These are phyloP conservation scores for Phoeniculus purpureus DNA, from an alignment of 2,797 vertebrate species.

Conservation along the genomic window DNA sequence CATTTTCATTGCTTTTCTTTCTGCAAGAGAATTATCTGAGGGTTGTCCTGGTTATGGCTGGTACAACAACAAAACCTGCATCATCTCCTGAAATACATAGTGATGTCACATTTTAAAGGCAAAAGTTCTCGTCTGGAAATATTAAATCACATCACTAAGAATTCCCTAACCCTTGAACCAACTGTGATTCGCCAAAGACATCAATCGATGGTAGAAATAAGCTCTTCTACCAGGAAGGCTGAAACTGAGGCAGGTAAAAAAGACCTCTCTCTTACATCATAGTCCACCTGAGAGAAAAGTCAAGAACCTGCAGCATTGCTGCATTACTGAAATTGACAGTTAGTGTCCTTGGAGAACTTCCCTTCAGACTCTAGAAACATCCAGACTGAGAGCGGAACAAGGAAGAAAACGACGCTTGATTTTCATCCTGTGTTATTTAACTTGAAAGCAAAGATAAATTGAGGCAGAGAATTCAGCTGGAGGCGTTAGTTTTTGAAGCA, in stretches of 20 bases:
- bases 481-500: not conserved
- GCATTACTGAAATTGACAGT: slow-evolving; percentile 51
- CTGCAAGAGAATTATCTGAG: not conserved
- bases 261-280: slow-evolving; percentile 45
- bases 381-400: not conserved
- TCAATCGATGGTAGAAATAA: slow-evolving; percentile 51
- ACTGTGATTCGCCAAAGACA: slow-evolving; percentile 14
- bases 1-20: not conserved
- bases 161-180: slow-evolving; percentile 46
- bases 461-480: not conserved
- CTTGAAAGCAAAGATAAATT: slow-evolving; percentile 19
- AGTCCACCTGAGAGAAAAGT: slow-evolving; percentile 24
- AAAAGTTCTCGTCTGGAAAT: slow-evolving; percentile 22
- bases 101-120: not conserved
- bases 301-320: slow-evolving; percentile 22
- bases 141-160: slow-evolving; percentile 45
- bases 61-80: not conserved
- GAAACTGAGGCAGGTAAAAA: slow-evolving; percentile 21
- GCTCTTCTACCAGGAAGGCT: slow-evolving; percentile 49
- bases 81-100: not conserved
- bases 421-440: slow-evolving; percentile 22
- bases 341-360: slow-evolving; percentile 37
- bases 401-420: slow-evolving; percentile 5
- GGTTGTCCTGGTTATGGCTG: not conserved
- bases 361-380: not conserved